These are phyloP conservation scores for Orchesella flavescens DNA, from an alignment of 2,888 invertebrate species.

Conservation along the genomic window DNA sequence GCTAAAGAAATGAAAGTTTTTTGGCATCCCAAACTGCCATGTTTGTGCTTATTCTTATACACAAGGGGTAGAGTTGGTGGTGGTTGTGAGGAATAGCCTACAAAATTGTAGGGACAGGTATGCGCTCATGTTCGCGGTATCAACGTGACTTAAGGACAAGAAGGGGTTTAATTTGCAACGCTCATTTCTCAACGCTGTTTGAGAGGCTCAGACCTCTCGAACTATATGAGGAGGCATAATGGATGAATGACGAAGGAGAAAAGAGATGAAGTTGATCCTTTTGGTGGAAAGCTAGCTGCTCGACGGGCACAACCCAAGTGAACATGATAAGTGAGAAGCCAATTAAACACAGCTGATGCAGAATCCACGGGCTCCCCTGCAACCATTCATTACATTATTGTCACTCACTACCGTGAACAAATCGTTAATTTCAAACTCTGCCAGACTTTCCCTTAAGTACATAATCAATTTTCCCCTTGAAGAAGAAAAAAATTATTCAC, in stretches of 20 bases:
- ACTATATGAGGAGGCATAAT: conserved; percentile 34
- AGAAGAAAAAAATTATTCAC: neutral
- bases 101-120: conserved; percentile 45
- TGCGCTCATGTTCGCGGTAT: neutral
- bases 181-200: conserved; percentile 4
- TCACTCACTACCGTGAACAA: conserved; percentile 61
- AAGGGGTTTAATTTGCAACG: neutral
- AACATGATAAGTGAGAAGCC: conserved; percentile 61
- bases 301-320: conserved; percentile 25
- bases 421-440: conserved; percentile 63
- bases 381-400: conserved; percentile 66
- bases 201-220: neutral
- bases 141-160: neutral
- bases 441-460: conserved; percentile 37
- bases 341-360: conserved; percentile 64
- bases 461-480: conserved; percentile 60
- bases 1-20: neutral
- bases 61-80: no score
- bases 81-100: conserved; percentile 40
- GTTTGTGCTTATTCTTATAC: no score
- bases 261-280: conserved; percentile 58
- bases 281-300: conserved; percentile 37
- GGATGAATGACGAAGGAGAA: conserved; percentile 39
- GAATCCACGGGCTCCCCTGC: conserved; percentile 44
- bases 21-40: neutral